phyloP scores from a whole-genome alignment of 2,888 invertebrate species.

The Tenthredo livida region DNA sequence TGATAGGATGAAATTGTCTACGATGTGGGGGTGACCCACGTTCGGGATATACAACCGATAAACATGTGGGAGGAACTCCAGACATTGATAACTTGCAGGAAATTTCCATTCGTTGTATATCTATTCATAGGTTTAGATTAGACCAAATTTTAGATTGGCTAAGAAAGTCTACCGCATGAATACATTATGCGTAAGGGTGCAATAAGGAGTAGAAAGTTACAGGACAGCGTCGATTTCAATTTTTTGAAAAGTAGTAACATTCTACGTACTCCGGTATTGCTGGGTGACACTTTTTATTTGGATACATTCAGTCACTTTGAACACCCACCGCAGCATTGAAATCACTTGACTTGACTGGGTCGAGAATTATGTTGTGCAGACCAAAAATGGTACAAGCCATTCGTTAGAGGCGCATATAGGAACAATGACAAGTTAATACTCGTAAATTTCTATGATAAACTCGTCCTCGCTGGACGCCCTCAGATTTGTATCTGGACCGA shows the following conservation, averaged over 20 bases:
- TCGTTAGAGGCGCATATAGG: not conserved
- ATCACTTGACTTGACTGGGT: constrained; percentile 10
- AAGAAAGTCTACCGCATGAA: not conserved
- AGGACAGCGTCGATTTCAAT: not conserved
- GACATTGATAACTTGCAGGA: constrained; percentile 1
- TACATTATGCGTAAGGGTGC: not conserved
- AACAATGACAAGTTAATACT: not conserved
- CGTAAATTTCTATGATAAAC: not conserved
- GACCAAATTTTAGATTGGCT: not conserved
- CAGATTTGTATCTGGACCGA: constrained; percentile 12
- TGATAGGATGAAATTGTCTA: constrained; percentile 36
- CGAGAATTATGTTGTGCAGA: not conserved
- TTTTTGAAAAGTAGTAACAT: not conserved
- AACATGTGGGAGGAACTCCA: not conserved
- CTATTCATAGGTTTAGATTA: not conserved
- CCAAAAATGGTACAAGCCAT: not conserved
- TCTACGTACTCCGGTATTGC: not conserved
- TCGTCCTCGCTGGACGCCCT: not conserved
- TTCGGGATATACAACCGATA: constrained; percentile 6
- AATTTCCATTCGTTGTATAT: not conserved
- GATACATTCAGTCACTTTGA: not conserved
- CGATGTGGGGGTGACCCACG: constrained; percentile 20
- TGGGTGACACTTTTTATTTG: not conserved
- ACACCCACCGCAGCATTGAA: constrained; percentile 23
- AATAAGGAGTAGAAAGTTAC: not conserved